A percentile compares a stretch with the other conserved stretches of the same genome.
Evolutionary conservation across 2,888 invertebrate genomes (phyloP).

Genomic region (Nowickia ferox): DNA sequence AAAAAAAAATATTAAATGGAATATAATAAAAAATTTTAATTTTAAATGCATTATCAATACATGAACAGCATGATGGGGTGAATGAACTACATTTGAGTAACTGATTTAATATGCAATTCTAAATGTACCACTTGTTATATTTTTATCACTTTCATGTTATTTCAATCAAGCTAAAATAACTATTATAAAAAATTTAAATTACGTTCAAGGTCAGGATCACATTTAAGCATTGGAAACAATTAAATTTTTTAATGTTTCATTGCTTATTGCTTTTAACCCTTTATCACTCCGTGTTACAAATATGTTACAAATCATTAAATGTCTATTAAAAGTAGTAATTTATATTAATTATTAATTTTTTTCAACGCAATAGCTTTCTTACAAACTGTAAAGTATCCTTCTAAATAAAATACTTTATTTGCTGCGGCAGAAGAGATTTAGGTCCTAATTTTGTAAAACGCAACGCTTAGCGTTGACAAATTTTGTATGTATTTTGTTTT

Average conservation of each 20-base stretch:
- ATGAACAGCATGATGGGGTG: conserved; percentile 22
- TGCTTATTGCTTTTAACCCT: background rate
- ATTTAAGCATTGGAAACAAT: background rate
- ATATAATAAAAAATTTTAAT: conserved; percentile 31
- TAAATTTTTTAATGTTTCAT: background rate
- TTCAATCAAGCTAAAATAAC: background rate
- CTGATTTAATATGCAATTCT: background rate
- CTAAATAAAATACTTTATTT: too few species aligned
- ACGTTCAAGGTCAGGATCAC: background rate
- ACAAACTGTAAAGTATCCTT: too few species aligned
- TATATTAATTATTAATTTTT: too few species aligned
- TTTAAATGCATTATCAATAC: conserved; percentile 52
- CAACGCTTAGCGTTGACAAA: too few species aligned
- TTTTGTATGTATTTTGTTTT: too few species aligned
- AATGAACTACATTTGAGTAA: conserved; percentile 47
- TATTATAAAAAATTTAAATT: background rate
- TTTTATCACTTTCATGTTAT: conserved; percentile 8
- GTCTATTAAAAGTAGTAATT: too few species aligned
- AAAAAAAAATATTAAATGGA: background rate
- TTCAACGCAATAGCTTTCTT: too few species aligned
- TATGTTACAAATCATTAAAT: too few species aligned
- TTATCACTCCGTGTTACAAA: too few species aligned
- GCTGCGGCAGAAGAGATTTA: too few species aligned
- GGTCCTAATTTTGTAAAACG: too few species aligned
- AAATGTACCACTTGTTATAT: background rate